phyloP scores from a whole-genome alignment of 30 jellyfish, hydroid and myxozoan species.

The Mastigias papua region DNA sequence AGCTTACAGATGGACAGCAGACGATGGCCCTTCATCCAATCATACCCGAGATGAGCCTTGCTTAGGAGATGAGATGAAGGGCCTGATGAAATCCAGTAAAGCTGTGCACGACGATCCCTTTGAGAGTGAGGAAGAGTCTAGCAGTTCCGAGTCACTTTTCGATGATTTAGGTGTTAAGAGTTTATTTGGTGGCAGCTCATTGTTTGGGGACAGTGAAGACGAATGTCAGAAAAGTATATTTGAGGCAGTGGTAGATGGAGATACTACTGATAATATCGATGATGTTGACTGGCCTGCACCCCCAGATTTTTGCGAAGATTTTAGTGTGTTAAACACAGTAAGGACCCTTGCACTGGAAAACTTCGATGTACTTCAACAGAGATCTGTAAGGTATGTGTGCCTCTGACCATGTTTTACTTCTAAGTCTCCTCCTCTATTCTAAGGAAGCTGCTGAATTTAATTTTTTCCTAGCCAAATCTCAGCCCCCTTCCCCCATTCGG shows the following conservation, averaged over 20 bases:
- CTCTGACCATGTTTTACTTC: not conserved
- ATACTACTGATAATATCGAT: not conserved
- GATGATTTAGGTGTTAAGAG: not conserved
- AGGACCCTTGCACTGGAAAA: constrained; percentile 21
- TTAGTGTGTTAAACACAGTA: constrained; percentile 1
- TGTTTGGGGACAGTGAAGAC: constrained; percentile 14
- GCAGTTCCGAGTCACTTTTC: not conserved
- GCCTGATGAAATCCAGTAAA: not conserved
- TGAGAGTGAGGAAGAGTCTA: not conserved
- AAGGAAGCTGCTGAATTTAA: not conserved
- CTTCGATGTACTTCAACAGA: constrained; percentile 24
- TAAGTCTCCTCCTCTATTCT: not conserved
- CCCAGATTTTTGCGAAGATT: constrained; percentile 5
- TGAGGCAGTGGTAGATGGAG: constrained; percentile 1
- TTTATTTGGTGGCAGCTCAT: constrained; percentile 9
- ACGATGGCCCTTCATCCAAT: not conserved
- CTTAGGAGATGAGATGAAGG: not conserved
- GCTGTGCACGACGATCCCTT: not conserved
- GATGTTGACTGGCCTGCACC: constrained; percentile 65
- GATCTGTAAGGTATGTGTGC: constrained; percentile 26
- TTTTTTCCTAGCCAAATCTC: too few species aligned
- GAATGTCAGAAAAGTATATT: not conserved
- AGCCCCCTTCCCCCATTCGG: too few species aligned
- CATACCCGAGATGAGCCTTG: not conserved
- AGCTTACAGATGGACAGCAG: not conserved